These are phyloP conservation scores for Upupa epops DNA, from an alignment of 2,113 vertebrate species.

Conservation along the genomic window DNA sequence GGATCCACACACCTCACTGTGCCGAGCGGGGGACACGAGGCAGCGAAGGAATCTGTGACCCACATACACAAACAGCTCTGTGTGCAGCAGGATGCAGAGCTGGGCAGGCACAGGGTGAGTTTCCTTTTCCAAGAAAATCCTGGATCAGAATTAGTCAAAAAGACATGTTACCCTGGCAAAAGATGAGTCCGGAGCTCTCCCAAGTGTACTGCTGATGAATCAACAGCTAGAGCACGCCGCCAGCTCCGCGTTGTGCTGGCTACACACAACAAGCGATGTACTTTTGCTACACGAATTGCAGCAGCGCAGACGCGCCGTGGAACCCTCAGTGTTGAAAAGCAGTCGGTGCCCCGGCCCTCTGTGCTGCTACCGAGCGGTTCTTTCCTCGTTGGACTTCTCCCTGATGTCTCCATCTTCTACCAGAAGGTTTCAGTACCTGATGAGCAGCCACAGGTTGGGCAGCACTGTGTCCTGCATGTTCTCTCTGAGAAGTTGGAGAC, in stretches of 20 bases:
- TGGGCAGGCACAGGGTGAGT: not conserved
- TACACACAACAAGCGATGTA: not conserved
- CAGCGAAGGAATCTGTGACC: conserved; percentile 14
- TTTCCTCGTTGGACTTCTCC: not conserved
- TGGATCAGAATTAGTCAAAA: conserved; percentile 22
- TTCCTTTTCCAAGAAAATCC: conserved; percentile 42
- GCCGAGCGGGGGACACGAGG: not conserved
- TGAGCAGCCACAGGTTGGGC: not conserved
- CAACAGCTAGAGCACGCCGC: not conserved
- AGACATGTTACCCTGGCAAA: conserved; percentile 1
- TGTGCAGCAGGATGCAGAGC: not conserved
- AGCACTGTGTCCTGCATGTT: not conserved
- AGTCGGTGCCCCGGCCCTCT: not conserved
- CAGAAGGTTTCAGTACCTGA: not conserved
- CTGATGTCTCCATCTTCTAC: not conserved
- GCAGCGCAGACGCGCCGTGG: accelerated
- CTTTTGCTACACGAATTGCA: not conserved
- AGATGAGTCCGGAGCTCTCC: conserved; percentile 57
- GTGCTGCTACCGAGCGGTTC: not conserved
- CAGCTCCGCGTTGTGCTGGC: not conserved
- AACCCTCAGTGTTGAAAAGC: not conserved
- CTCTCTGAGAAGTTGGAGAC: not conserved
- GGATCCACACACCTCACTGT: not conserved
- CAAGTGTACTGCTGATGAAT: conserved; percentile 46
- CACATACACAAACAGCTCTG: not conserved